Evolutionary conservation across 23 tunicate species (phyloP), one percentile per base, ranked within the genome.

Genomic region (Corella eumyota): DNA sequence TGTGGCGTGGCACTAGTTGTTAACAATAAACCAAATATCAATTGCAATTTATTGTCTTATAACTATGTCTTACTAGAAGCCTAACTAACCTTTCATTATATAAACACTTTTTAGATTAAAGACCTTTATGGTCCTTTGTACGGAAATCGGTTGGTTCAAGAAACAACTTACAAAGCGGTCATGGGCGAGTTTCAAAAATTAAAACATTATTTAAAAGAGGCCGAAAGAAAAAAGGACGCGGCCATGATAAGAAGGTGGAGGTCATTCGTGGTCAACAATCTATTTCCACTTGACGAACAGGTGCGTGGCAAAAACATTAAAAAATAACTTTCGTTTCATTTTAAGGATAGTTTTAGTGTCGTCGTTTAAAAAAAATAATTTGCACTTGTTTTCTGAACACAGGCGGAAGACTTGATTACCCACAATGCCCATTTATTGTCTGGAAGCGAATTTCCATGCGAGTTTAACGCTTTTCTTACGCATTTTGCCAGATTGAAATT

Each of bases 71-170:
- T n/a, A n/a, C n/a, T n/a, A n/a, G n/a, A n/a, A n/a, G n/a, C n/a
- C n/a, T n/a, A n/a, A n/a, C n/a, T n/a, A n/a, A n/a, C n/a, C n/a
- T n/a, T n/a, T n/a, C n/a, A n/a, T n/a, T n/a, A n/a, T n/a, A n/a
- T n/a, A n/a, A n/a, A n/a, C n/a, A n/a, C n/a, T n/a, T n/a, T n/a
- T n/a, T n/a, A 84, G 94, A 62, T 84, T 0, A 62, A 65, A 62
- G 69, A 76, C 33, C 40, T 84, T 56, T 84, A 84, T 56, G 94
- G 94, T 0, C 94, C 94, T 24, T 49, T 84, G 55, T 84, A 84
- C 67, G 94, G 94, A 7, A 84, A 84, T 36, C 67, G 94, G 25
- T 51, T 84, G 34, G 78, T 84, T 4, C 73, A 73, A 9, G 78
- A 64, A 47, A 76, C 73, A 27, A 47, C 53, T 1, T 84, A 69